Base-by-base conservation (phyloP, 2,888 invertebrate genomes). In the Caenorhabditis drosophilae region DNA sequence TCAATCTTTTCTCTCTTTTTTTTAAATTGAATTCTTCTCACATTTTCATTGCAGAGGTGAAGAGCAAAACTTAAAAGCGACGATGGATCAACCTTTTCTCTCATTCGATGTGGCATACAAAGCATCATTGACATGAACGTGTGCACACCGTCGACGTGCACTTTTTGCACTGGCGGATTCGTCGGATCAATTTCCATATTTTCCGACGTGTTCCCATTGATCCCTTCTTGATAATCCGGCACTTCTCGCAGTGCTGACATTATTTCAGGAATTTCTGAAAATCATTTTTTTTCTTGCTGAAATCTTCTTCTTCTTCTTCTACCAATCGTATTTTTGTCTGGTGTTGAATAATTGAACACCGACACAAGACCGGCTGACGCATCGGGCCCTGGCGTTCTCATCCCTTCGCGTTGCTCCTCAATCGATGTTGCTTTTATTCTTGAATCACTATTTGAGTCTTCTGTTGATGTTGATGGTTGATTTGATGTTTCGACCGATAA, bases 21-120 rank as follows among this genome's bases (percentile, higher is more conserved):
- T n/a, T n/a, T n/a, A n/a, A n/a, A n/a, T n/a, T n/a, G n/a, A n/a
- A n/a, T n/a, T n/a, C n/a, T n/a, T n/a, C 64, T 45, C 20, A 66
- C 66, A 50, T 60, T 66, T 20, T 66, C 66, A 27, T 66, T 66
- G 16, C 56, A 55, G 2, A 66, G 26, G 16, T 66, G 66, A 1
- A 66, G 40, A n/a, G 57, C 23, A 44, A 59, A 66, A n/a, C 54
- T 55, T 25, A 66, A 48, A 12, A 60, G 45, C 1, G 56, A 51
- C 4, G 56, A 47, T 7, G 66, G 66, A 23, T 49, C 38, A 9
- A 49, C 38, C 16, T 4, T 12, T 18, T 66, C 66, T 31, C 42
- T 42, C 52, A 60, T 60, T 42, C 41, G 51, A 1, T 42, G 27
- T 2, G 66, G 66, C 44, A 56, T 44, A 7, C 58, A 60, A 0